phyloP scores from a whole-genome alignment of 1,140 invertebrate species.

The Aphaenogaster rudis region DNA sequence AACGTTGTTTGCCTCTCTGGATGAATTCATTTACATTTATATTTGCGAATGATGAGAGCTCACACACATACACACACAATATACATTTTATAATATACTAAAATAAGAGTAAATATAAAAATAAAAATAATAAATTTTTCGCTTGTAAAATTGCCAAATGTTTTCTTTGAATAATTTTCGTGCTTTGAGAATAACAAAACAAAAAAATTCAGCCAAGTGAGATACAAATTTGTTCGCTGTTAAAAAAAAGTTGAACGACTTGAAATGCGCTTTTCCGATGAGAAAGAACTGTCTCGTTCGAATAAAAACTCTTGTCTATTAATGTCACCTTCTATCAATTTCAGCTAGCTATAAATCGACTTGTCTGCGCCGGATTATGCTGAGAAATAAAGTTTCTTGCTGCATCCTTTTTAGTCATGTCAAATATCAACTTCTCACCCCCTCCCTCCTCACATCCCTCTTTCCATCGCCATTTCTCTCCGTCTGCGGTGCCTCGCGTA shows the following conservation, averaged over 20 bases:
- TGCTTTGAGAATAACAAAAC: neutral
- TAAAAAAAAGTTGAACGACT: neutral
- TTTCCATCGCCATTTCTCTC: slow-evolving; percentile 38
- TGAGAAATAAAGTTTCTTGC: slow-evolving; percentile 38
- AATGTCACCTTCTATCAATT: slow-evolving; percentile 1
- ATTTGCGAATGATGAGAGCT: neutral
- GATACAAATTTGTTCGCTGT: neutral
- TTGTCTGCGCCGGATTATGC: neutral
- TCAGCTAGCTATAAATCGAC: neutral
- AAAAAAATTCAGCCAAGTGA: slow-evolving; percentile 6
- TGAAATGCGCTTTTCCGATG: neutral
- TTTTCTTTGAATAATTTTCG: neutral
- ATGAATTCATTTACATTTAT: slow-evolving; percentile 32
- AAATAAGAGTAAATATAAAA: neutral
- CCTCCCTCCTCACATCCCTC: neutral
- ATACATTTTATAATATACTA: neutral
- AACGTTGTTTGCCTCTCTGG: slow-evolving; percentile 11
- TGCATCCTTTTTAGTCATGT: slow-evolving; percentile 21
- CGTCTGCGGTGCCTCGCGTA: slow-evolving; percentile 52
- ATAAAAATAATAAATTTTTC: too few species aligned
- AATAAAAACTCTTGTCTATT: slow-evolving; percentile 13
- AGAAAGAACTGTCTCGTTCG: neutral
- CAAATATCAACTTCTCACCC: slow-evolving; percentile 20
- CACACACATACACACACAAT: neutral
- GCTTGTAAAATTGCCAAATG: neutral